These are phyloP conservation scores for mouse (Mus musculus) DNA, from an alignment of 2,113 vertebrate species.

Conservation along the genomic window DNA sequence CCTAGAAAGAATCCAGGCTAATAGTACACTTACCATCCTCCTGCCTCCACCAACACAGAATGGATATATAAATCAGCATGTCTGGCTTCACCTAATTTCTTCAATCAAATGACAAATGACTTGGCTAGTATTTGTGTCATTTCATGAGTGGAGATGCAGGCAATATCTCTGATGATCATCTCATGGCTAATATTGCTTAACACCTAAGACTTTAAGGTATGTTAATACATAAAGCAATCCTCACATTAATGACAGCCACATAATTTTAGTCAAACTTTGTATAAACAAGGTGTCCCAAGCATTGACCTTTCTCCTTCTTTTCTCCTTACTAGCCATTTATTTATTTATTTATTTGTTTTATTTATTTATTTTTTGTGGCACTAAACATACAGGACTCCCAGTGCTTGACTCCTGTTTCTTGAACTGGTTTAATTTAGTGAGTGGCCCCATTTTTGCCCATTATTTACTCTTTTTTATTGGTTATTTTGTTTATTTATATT, in stretches of 20 bases:
- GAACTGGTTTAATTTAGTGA: background rate
- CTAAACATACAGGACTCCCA: background rate
- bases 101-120: slow-evolving; percentile 3
- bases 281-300: background rate
- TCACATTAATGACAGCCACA: background rate
- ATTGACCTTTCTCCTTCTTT: background rate
- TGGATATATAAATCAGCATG: background rate
- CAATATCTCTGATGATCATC: background rate
- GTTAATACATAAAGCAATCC: background rate
- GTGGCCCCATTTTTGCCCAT: background rate
- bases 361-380: background rate
- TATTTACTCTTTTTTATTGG: background rate
- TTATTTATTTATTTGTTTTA: background rate
- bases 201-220: background rate
- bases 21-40: background rate
- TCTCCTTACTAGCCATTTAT: background rate
- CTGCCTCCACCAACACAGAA: background rate
- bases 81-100: background rate
- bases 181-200: background rate
- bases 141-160: no score
- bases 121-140: background rate
- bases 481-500: no score
- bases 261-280: background rate
- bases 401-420: background rate
- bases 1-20: background rate